A percentile compares a stretch with the other conserved stretches of the same genome.
phyloP scores from a whole-genome alignment of 2,888 invertebrate genomes.

The Dexiosoma caninum region DNA sequence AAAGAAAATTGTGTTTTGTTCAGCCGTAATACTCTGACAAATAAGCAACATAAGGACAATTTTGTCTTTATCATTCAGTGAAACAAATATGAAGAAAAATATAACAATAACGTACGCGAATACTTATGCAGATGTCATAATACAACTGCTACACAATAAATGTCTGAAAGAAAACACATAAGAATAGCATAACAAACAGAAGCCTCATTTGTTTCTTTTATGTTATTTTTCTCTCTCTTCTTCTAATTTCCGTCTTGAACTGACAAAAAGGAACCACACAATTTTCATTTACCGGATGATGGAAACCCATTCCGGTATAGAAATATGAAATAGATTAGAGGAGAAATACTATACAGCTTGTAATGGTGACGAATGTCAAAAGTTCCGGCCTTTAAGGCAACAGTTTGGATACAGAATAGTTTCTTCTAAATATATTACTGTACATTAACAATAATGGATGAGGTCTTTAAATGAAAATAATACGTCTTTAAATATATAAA shows the following conservation, averaged over 20 bases:
- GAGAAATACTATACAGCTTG: background rate
- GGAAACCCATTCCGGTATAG: background rate
- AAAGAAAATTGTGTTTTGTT: background rate
- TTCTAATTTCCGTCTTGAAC: constrained; percentile 23
- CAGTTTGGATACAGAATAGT: no score
- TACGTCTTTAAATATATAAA: no score
- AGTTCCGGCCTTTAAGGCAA: background rate
- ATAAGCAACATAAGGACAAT: background rate
- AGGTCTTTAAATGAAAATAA: no score
- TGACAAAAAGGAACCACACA: constrained; percentile 13
- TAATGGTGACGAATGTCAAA: background rate
- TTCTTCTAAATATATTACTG: no score
- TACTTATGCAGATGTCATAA: background rate
- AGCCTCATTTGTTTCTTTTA: constrained; percentile 18
- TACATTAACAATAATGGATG: no score
- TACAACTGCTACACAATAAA: background rate
- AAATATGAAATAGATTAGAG: background rate
- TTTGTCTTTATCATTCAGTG: background rate
- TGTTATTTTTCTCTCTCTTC: constrained; percentile 7
- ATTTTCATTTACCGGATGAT: background rate
- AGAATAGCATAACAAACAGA: background rate
- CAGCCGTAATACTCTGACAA: background rate
- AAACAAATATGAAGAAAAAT: background rate
- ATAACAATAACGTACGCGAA: background rate
- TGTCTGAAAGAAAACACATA: background rate